These are phyloP conservation scores for Synergus laeviventris DNA, from an alignment of 2,888 invertebrate species.

Conservation along the genomic window DNA sequence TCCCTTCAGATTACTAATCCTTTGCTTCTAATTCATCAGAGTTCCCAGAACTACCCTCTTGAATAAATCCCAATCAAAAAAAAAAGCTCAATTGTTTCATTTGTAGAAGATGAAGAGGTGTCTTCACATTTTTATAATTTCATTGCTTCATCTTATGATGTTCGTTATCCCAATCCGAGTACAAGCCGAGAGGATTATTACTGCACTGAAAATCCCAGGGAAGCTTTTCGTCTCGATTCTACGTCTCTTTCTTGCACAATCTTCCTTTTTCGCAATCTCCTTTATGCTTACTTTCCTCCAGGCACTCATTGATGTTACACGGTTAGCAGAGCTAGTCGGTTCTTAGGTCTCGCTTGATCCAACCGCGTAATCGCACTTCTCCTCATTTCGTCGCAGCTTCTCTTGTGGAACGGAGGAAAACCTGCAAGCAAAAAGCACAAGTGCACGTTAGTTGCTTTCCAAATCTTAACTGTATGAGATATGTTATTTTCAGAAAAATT, in stretches of 20 bases:
- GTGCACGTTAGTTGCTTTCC: neutral
- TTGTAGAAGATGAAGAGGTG: slow-evolving; percentile 16
- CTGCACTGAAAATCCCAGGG: slow-evolving; percentile 20
- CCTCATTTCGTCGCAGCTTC: slow-evolving; percentile 13
- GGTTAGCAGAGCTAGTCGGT: slow-evolving; percentile 24
- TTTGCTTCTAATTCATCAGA: neutral
- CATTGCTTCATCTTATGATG: slow-evolving; percentile 14
- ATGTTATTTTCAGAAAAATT: neutral
- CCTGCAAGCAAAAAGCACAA: slow-evolving; percentile 25
- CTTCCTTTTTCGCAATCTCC: slow-evolving; percentile 36
- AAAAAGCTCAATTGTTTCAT: slow-evolving; percentile 7
- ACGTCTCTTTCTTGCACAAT: slow-evolving; percentile 15
- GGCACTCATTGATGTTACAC: slow-evolving; percentile 38
- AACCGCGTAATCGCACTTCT: slow-evolving; percentile 29
- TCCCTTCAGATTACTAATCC: neutral
- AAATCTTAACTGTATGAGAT: neutral
- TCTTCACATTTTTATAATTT: slow-evolving; percentile 30
- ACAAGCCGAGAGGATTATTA: slow-evolving; percentile 5
- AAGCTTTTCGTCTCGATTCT: slow-evolving; percentile 28
- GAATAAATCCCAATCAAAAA: neutral
- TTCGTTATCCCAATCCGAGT: slow-evolving; percentile 11
- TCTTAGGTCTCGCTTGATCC: slow-evolving; percentile 26
- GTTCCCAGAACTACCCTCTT: neutral
- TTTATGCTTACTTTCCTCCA: slow-evolving; percentile 37
- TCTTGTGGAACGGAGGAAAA: neutral